Conservation (phyloP, 1,140 invertebrate genomes). For the Melipona quadrifasciata region DNA sequence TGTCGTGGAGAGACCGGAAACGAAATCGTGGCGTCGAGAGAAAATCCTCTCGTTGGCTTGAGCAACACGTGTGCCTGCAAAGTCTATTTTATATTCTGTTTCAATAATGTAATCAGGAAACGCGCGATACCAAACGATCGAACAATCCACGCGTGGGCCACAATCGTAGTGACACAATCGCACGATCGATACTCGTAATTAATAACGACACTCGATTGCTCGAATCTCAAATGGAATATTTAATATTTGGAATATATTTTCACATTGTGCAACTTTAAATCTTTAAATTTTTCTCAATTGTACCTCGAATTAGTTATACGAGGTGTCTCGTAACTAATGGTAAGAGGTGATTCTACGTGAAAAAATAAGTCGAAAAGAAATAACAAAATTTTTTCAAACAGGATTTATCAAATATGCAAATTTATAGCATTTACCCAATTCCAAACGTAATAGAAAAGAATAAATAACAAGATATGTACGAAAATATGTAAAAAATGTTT, state of each 20-base stretch:
- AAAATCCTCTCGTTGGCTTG: conserved; percentile 35
- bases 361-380: too few species aligned
- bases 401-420: too few species aligned
- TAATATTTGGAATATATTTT: background rate
- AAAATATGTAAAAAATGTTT: too few species aligned
- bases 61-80: background rate
- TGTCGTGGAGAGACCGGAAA: conserved; percentile 36
- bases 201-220: background rate
- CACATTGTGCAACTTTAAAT: too few species aligned
- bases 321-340: too few species aligned
- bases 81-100: conserved; percentile 27
- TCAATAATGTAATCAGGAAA: conserved; percentile 44
- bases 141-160: background rate
- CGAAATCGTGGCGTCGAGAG: conserved; percentile 30
- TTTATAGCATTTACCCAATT: too few species aligned
- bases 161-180: background rate
- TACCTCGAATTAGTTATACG: too few species aligned
- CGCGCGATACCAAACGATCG: background rate
- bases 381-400: too few species aligned
- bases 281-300: background rate
- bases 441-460: too few species aligned
- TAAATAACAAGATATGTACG: too few species aligned
- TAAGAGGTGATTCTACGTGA: too few species aligned
- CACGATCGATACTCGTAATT: background rate
- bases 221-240: background rate